Percentiles rank a stretch among this genome's conserved stretches.
Conservation (phyloP, 2,113 vertebrate genomes). For the Hydrochoerus hydrochaeris region DNA sequence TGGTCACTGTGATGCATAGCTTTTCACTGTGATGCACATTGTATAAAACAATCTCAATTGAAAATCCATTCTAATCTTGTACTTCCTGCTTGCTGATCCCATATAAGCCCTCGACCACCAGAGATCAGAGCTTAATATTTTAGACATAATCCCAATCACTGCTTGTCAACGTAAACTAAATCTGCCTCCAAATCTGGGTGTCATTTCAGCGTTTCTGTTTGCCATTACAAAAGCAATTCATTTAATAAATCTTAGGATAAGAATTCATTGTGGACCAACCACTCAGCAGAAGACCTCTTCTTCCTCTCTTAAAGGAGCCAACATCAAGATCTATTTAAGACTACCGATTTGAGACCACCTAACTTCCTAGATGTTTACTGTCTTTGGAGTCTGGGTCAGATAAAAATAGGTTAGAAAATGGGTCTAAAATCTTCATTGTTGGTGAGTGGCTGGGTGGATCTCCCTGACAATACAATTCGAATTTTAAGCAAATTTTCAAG, state of each 20-base stretch:
- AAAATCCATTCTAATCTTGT: background rate
- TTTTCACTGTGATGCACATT: background rate
- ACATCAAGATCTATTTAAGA: background rate
- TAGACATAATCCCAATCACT: background rate
- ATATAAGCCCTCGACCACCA: background rate
- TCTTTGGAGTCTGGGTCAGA: background rate
- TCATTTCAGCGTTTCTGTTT: background rate
- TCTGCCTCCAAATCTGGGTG: background rate
- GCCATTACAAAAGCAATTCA: background rate
- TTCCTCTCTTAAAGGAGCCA: background rate
- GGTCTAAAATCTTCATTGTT: background rate
- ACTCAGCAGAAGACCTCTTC: background rate
- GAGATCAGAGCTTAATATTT: background rate
- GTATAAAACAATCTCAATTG: background rate
- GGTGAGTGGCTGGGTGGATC: background rate
- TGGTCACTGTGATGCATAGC: background rate
- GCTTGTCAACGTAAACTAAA: background rate
- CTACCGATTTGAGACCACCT: background rate
- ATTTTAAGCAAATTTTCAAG: background rate
- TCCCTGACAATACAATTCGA: background rate
- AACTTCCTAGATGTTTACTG: background rate
- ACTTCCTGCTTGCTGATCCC: background rate
- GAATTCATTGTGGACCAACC: background rate
- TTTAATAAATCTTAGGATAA: background rate
- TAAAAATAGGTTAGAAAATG: background rate